These are phyloP conservation scores for Sceloporus tristichus DNA, from an alignment of 2,113 vertebrate species.

Conservation along the genomic window DNA sequence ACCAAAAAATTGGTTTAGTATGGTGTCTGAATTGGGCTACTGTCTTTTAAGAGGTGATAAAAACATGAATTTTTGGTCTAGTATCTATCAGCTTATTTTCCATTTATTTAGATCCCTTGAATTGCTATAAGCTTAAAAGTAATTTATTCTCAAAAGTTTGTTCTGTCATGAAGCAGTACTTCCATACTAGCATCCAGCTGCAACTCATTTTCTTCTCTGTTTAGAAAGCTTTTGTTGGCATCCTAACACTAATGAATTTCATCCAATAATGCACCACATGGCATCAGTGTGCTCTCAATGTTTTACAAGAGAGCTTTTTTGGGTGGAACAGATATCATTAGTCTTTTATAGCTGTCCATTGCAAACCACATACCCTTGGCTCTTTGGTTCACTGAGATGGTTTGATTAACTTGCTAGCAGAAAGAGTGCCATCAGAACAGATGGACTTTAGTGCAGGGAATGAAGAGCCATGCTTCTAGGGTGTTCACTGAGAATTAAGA, in stretches of 20 bases:
- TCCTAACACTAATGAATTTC: background rate
- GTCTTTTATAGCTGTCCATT: background rate
- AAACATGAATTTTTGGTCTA: background rate
- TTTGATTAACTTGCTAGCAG: background rate
- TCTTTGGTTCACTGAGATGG: background rate
- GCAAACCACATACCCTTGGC: background rate
- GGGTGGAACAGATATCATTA: background rate
- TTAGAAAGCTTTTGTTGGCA: background rate
- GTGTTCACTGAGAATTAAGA: slow-evolving; percentile 1
- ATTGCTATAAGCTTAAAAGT: background rate
- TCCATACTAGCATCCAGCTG: background rate
- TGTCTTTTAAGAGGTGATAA: background rate
- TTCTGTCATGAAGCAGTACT: background rate
- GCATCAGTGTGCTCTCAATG: background rate
- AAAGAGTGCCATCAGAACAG: background rate
- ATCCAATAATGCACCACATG: background rate
- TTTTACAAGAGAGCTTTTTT: background rate
- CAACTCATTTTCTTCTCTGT: background rate
- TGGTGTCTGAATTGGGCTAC: background rate
- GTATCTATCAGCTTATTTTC: background rate
- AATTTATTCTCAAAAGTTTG: background rate
- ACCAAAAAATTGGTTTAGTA: background rate
- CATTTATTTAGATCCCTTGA: background rate
- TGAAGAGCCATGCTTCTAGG: background rate
- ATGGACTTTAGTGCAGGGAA: background rate